Base-by-base conservation (phyloP, 2,797 vertebrate genomes). In the Epinephelus malabaricus region DNA sequence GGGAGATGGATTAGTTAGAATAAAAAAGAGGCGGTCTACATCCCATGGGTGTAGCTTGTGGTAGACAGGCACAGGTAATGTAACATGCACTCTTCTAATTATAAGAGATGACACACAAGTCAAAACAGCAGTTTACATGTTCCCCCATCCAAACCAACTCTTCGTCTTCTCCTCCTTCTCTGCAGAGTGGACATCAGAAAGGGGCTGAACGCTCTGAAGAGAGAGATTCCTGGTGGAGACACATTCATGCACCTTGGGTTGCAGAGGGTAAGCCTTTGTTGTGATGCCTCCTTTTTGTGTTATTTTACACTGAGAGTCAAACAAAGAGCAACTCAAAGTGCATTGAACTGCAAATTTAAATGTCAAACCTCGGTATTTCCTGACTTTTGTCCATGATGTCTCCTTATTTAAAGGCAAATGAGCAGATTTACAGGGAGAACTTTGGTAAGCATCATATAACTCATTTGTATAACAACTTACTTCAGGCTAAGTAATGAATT, bases 201-300 rank as follows among this genome's bases (percentile, higher is more conserved):
- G 59, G 96, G 97, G 0, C 95, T 98, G 47, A 83, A 93, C 2
- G 85, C 88, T 68, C 94, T 99, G 69, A 90, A 85, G 46, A 91
- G 82, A 34, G 94, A 97, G 92, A 90, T 95, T 47, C 96, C 97
- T 49, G 94, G 94, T 63, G 97, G 98, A 90, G 95, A 96, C 79
- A 97, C 96, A 0, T 94, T 95, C 83, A 97, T 98, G 97, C 89
- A 98, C 61, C 94, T 97, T 66, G 97, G 98, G 72, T 86, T 99
- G 85, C 78, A 95, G 69, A 93, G 90, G 95, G 98, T 98, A 92
- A 46, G 69, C 19, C 6, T 34, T 27, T 40, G 7, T 40, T 34
- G 0, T 56, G 30, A 55, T 17, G 14, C 9, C 10, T 18, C 9
- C 10, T 18, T 55, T 38, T 30, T 2, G 12, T 59, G 9, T 17